phyloP scores from a whole-genome alignment of 2,113 vertebrate genomes.

The Leucopsar rothschildi region DNA sequence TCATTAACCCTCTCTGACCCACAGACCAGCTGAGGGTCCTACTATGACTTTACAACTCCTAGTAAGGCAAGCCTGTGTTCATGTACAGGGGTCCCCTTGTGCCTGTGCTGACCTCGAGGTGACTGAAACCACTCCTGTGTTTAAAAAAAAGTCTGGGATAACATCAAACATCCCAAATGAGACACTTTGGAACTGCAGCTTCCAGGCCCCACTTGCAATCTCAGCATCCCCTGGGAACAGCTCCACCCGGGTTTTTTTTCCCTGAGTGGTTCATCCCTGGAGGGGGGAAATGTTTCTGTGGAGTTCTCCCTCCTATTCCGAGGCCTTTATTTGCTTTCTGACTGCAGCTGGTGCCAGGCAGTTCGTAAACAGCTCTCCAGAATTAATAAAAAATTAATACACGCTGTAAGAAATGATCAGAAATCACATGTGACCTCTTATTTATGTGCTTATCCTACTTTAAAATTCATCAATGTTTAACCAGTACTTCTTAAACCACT shows the following conservation, averaged over 20 bases:
- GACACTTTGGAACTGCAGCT: fast-evolving
- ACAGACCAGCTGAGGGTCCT: no score
- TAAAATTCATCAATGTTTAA: constrained; percentile 39
- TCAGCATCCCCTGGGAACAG: neutral
- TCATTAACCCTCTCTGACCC: no score
- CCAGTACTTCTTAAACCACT: neutral
- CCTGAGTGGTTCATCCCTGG: neutral
- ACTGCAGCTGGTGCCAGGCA: neutral
- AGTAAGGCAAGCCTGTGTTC: fast-evolving
- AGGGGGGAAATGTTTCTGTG: neutral
- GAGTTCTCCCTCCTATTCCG: neutral
- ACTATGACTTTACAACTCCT: fast-evolving
- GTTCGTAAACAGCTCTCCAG: constrained; percentile 8
- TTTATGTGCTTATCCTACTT: constrained; percentile 27
- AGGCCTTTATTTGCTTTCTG: neutral
- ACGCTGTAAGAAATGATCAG: neutral
- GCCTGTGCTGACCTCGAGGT: neutral
- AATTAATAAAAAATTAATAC: constrained; percentile 33
- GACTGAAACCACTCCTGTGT: neutral
- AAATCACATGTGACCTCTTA: constrained; percentile 24
- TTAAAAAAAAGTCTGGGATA: neutral
- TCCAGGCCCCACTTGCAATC: neutral
- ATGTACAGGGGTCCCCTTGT: fast-evolving
- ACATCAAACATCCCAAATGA: neutral
- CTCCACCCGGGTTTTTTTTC: fast-evolving